A percentile compares a stretch with the other conserved stretches of the same genome.
Conservation (phyloP, 2,113 vertebrate genomes). For the Gadus macrocephalus region DNA sequence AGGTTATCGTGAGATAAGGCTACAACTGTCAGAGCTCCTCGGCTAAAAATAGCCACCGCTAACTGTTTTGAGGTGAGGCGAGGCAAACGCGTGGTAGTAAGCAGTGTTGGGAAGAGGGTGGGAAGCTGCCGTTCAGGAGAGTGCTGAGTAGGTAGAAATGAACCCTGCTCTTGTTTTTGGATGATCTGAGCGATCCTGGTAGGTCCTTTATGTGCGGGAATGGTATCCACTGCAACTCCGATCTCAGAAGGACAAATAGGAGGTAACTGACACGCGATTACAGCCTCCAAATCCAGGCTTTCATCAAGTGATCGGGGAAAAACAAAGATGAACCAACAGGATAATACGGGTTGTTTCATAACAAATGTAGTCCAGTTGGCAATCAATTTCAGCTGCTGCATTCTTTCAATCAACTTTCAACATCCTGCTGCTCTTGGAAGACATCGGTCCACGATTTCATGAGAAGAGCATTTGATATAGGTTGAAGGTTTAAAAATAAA, state of each 20-base stretch:
- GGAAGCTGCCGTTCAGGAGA: slow-evolving; percentile 25
- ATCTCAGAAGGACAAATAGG: slow-evolving; percentile 14
- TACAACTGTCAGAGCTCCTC: slow-evolving; percentile 26
- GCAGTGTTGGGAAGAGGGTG: slow-evolving; percentile 24
- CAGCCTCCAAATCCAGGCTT: slow-evolving; percentile 1
- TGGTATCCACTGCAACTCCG: slow-evolving; percentile 19
- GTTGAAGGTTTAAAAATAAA: too few relatives aligned
- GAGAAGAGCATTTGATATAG: too few relatives aligned
- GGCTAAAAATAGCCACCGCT: slow-evolving; percentile 42
- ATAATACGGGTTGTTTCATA: too few relatives aligned
- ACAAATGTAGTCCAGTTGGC: too few relatives aligned
- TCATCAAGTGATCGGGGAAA: neutral
- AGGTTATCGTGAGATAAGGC: slow-evolving; percentile 41
- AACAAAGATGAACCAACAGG: too few relatives aligned
- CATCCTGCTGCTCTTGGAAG: too few relatives aligned
- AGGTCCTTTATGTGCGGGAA: slow-evolving; percentile 12
- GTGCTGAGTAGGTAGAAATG: slow-evolving; percentile 32
- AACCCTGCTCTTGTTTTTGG: slow-evolving; percentile 10
- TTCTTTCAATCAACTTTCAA: too few relatives aligned
- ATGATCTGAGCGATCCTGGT: neutral
- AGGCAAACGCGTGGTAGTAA: slow-evolving; percentile 20
- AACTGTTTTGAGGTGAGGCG: slow-evolving; percentile 30
- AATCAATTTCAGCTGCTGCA: too few relatives aligned
- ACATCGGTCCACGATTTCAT: too few relatives aligned
- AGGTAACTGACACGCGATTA: slow-evolving; percentile 11